A percentile compares a stretch with the other conserved stretches of the same genome.
phyloP scores from a whole-genome alignment of 2,888 invertebrate species.

The Cremastobaeus sp. region DNA sequence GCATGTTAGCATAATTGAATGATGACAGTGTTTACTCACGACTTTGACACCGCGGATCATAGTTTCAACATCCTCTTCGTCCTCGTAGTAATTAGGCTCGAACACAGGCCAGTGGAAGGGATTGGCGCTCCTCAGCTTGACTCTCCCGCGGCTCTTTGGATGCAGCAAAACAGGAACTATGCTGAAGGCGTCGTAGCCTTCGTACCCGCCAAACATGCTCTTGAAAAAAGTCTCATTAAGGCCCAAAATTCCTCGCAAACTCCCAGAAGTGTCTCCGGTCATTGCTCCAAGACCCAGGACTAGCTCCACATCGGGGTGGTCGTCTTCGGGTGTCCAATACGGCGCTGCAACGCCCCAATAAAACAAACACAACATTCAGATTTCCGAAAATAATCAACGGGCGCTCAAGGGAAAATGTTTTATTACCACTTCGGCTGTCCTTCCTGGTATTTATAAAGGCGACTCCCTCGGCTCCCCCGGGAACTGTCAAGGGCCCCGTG shows the following conservation, averaged over 20 bases:
- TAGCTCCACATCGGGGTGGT: conserved; percentile 89
- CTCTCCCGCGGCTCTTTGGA: conserved; percentile 86
- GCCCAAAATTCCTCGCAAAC: conserved; percentile 83
- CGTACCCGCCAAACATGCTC: conserved; percentile 80
- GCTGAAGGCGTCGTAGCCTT: conserved; percentile 82
- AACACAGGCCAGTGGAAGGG: conserved; percentile 88
- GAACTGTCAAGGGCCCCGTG: conserved; percentile 86
- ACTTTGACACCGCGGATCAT: conserved; percentile 87
- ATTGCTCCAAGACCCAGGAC: conserved; percentile 88
- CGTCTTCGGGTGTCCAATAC: conserved; percentile 73
- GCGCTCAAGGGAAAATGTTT: too few species aligned
- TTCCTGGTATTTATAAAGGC: conserved; percentile 85
- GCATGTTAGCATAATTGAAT: too few species aligned
- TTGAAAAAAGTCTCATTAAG: conserved; percentile 82
- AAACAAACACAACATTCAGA: too few species aligned
- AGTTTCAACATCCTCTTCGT: conserved; percentile 85
- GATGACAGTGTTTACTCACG: conserved; percentile 79
- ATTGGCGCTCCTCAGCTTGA: conserved; percentile 84
- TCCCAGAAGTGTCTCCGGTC: conserved; percentile 86
- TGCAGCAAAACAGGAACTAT: conserved; percentile 87
- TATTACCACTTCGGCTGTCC: conserved; percentile 31
- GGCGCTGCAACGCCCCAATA: too few species aligned
- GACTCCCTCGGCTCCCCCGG: conserved; percentile 88
- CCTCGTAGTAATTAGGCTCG: conserved; percentile 89
- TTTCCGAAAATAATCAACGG: too few species aligned